Evolutionary conservation across 2,888 invertebrate species (phyloP), one percentile per base, ranked within the genome.

Genomic region (Pocota personata): DNA sequence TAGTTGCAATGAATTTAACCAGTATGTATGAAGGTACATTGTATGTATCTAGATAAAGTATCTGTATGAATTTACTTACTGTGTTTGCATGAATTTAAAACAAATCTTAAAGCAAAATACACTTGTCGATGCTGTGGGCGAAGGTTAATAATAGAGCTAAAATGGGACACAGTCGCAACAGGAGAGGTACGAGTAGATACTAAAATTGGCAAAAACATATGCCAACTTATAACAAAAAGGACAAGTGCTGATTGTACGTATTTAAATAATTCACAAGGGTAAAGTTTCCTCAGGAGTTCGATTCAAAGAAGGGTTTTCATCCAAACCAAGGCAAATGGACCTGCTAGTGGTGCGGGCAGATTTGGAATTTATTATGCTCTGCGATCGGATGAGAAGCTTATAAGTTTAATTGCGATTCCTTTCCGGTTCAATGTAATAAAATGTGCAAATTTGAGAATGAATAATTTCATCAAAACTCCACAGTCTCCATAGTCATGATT

Each of bases 231-330:
- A 40, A 52, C 52, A 60, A 46, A 30, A 71, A 35, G 71, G 76
- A 76, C 57, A 57, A 57, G 35, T 27, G 30, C 46, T 48, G 72
- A 62, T 55, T 69, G 32, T 35, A 64, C 12, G 37, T 67, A 67
- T 75, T 67, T 80, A 67, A 62, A 75, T 75, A 80, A 67, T 75
- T 80, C 60, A 60, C 43, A 73, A 75, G 57, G 75, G 75, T 75
- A 62, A 80, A 80, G 80, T 62, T 75, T 37, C 52, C 35, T 16
- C 67, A 52, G 37, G 52, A 46, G 27, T 40, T 43, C 62, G 32
- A 32, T 52, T 8, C 24, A n/a, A 32, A 27, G 21, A 14, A 24
- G 8, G 30, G 12, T 12, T 16, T 55, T 48, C 4, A 14, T 67
- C 10, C 37, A 46, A 62, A 27, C 6, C 46, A 6, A 6, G 3